These are phyloP conservation scores for Drosophila paranaensis DNA, from an alignment of 2,888 invertebrate species.

Conservation along the genomic window DNA sequence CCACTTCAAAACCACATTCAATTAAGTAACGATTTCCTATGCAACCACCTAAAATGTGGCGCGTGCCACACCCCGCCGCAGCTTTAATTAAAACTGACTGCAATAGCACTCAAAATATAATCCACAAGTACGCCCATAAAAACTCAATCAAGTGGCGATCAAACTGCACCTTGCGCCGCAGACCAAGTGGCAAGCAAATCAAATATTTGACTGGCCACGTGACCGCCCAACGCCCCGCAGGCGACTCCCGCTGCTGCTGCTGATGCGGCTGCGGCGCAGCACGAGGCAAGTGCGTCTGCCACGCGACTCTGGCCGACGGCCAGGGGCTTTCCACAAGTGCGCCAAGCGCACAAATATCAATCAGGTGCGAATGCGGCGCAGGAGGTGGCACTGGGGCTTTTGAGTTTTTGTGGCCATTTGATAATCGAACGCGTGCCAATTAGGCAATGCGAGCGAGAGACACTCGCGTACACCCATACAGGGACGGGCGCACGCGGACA, in stretches of 20 bases:
- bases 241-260: slow-evolving; percentile 2
- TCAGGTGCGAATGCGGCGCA: slow-evolving; percentile 46
- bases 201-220: slow-evolving; percentile 49
- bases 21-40: slow-evolving; percentile 31
- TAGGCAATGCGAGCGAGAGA: slow-evolving; percentile 38
- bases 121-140: slow-evolving; percentile 38
- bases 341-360: slow-evolving; percentile 32
- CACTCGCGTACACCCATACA: neutral
- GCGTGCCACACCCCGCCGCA: slow-evolving; percentile 28
- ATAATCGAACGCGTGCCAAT: slow-evolving; percentile 67
- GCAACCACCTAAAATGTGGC: slow-evolving; percentile 14
- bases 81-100: slow-evolving; percentile 23
- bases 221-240: slow-evolving; percentile 61
- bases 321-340: slow-evolving; percentile 43
- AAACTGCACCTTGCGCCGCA: slow-evolving; percentile 34
- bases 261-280: slow-evolving; percentile 13
- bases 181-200: slow-evolving; percentile 29
- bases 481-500: neutral
- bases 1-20: slow-evolving; percentile 6
- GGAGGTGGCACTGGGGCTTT: slow-evolving; percentile 9
- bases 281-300: slow-evolving; percentile 44
- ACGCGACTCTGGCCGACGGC: slow-evolving; percentile 38
- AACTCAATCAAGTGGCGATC: slow-evolving; percentile 57
- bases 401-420: slow-evolving; percentile 33
- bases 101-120: slow-evolving; percentile 58